Evolutionary conservation across 30 jellyfish, hydroid and myxozoan genomes (phyloP).

Genomic region (Aurelia aurita): DNA sequence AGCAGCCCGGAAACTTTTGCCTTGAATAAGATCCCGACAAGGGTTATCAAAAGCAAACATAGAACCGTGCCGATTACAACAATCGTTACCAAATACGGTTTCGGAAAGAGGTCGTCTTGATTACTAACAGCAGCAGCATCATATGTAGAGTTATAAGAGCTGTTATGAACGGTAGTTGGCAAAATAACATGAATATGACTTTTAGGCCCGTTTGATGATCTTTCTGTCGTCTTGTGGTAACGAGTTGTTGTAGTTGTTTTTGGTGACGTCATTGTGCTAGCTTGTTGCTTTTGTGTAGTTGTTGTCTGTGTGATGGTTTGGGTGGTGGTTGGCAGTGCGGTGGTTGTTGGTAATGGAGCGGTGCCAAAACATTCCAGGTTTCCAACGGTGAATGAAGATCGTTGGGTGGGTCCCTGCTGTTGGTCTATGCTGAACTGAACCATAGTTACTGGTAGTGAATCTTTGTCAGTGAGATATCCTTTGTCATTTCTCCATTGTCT

Average conservation of each 20-base stretch:
- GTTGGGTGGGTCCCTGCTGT: conserved; percentile 69
- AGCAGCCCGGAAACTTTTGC: conserved; percentile 78
- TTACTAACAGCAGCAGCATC: conserved; percentile 62
- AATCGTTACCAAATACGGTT: conserved; percentile 91
- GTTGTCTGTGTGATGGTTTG: conserved; percentile 26
- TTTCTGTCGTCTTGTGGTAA: neutral
- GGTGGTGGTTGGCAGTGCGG: conserved; percentile 60
- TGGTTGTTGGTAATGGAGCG: conserved; percentile 81
- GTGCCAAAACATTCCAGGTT: conserved; percentile 91
- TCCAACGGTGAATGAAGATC: conserved; percentile 89
- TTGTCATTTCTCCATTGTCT: conserved; percentile 85
- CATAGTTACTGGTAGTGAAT: conserved; percentile 86
- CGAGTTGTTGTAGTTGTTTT: conserved; percentile 1
- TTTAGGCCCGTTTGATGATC: neutral
- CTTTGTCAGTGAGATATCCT: conserved; percentile 87
- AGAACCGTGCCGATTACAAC: conserved; percentile 90
- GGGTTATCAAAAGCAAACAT: conserved; percentile 81
- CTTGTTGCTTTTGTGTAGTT: neutral
- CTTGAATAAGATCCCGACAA: conserved; percentile 81
- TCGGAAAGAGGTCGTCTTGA: conserved; percentile 88
- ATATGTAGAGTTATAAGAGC: conserved; percentile 19
- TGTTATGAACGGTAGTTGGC: conserved; percentile 1
- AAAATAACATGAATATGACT: neutral
- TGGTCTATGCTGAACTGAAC: conserved; percentile 81
- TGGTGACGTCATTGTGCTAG: neutral